Evolutionary conservation across 2,113 vertebrate genomes (phyloP), one percentile per base, ranked within the genome.

Genomic region (Galemys pyrenaicus): DNA sequence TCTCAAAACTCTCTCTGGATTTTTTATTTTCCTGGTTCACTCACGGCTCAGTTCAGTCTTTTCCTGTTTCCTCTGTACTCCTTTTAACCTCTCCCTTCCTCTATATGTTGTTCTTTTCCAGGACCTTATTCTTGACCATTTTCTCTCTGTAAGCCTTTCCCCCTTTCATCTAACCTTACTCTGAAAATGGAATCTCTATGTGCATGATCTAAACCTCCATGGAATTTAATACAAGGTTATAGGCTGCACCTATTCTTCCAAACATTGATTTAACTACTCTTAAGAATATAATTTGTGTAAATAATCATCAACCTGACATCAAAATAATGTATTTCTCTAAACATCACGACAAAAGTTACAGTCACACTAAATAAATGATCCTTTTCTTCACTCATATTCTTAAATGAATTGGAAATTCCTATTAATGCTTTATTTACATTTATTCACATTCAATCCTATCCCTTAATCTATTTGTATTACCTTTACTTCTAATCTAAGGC

Each of bases 321-420:
- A 74, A 87, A 70, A 88, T 41, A 28, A 64, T 20, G 26, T 62
- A 70, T 73, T 95, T 60, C 32, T 79, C 37, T 94, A 81, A 81
- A 70, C 46, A 41, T 56, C 24, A 49, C 49, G 65, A 87, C 4
- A 85, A 32, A 8, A 68, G 22, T 78, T 12, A 70, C 22, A 39
- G 22, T 77, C 54, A 65, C 13, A 73, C 12, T 39, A 67, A 37
- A 73, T n/a, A 28, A 77, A 74, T 16, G 5, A 9, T 9, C 39
- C 26, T 37, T 71, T 87, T 74, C 39, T 32, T 62, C 44, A 32
- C 58, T 56, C n/a, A 87, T 4, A 3, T 26, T 92, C 13, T 58
- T 81, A 49, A 71, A n/a, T 58, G 64, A 75, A 35, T 35, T 82
- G 56, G 35, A 7, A 93, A 79, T 89, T 88, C 1, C 64, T 91